Evolutionary conservation across 37 sponge, comb jelly and placozoan genomes (phyloP).

Genomic region (Agelas oroides): DNA sequence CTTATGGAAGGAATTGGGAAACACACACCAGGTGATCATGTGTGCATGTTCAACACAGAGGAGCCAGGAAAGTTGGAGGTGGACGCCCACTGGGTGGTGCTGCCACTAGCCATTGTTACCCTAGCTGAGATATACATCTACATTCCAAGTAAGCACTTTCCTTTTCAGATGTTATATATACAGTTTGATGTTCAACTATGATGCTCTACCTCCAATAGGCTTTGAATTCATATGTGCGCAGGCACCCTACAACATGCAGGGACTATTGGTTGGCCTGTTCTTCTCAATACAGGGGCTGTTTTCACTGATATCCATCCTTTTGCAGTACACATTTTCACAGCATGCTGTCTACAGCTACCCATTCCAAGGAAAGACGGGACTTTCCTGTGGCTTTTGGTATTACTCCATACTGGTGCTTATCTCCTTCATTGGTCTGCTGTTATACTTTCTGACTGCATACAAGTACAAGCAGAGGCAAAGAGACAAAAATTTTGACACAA

Average conservation of each 20-base stretch:
- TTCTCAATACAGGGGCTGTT: conserved; percentile 56
- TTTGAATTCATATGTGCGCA: conserved; percentile 75
- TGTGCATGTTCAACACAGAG: conserved; percentile 22
- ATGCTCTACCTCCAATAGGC: conserved; percentile 19
- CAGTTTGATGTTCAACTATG: no score
- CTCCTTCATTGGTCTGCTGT: conserved; percentile 17
- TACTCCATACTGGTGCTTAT: background rate
- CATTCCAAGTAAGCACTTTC: conserved; percentile 44
- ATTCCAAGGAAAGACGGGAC: background rate
- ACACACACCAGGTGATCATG: background rate
- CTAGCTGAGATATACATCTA: conserved; percentile 50
- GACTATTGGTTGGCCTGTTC: conserved; percentile 65
- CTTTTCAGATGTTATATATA: background rate
- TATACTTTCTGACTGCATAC: conserved; percentile 23
- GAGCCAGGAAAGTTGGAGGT: background rate
- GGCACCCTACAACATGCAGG: conserved; percentile 60
- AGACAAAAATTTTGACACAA: conserved; percentile 37
- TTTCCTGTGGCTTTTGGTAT: conserved; percentile 36
- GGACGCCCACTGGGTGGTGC: conserved; percentile 24
- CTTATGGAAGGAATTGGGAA: conserved; percentile 12
- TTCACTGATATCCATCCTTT: conserved; percentile 28
- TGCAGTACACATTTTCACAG: conserved; percentile 40
- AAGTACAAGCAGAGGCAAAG: conserved; percentile 63
- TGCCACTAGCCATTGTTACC: conserved; percentile 40
- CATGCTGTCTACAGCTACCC: background rate